phyloP scores from a whole-genome alignment of 1,140 invertebrate genomes.

The Ceratosolen solmsi region DNA sequence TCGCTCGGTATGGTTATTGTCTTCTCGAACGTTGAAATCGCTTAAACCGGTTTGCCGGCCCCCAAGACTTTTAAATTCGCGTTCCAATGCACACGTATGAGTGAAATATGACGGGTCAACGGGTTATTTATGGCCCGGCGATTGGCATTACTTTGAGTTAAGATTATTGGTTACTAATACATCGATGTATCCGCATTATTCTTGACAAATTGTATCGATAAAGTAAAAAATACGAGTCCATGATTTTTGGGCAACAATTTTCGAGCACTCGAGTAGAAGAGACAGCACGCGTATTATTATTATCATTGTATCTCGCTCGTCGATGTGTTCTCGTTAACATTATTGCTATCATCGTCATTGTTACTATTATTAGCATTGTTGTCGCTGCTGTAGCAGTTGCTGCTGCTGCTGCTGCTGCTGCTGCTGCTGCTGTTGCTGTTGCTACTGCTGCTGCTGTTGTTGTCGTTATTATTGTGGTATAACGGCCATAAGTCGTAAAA shows the following conservation, averaged over 20 bases:
- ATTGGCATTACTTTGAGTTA: constrained; percentile 46
- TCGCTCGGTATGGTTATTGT: neutral
- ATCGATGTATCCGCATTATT: constrained; percentile 46
- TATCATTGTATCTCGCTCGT: too few species aligned
- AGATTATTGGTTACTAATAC: constrained; percentile 48
- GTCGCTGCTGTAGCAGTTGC: too few species aligned
- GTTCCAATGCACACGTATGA: constrained; percentile 8
- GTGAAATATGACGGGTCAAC: constrained; percentile 46
- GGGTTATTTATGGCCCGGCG: constrained; percentile 45
- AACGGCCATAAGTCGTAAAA: constrained; percentile 31
- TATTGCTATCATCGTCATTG: too few species aligned
- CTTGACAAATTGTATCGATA: constrained; percentile 41
- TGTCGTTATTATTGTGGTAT: constrained; percentile 1
- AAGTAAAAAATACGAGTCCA: too few species aligned
- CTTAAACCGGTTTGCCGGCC: constrained; percentile 36
- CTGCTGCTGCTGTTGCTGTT: too few species aligned
- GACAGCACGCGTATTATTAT: too few species aligned
- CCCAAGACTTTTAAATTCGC: constrained; percentile 40
- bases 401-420: too few species aligned
- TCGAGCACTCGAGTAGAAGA: too few species aligned
- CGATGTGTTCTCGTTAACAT: too few species aligned
- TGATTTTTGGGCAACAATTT: too few species aligned
- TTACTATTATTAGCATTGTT: too few species aligned
- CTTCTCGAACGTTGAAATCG: constrained; percentile 33
- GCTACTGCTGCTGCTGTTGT: neutral